A percentile compares a stretch with the other conserved stretches of the same genome.
Evolutionary conservation across 2,113 vertebrate genomes (phyloP).

Genomic region (Hippocampus guttulatus): DNA sequence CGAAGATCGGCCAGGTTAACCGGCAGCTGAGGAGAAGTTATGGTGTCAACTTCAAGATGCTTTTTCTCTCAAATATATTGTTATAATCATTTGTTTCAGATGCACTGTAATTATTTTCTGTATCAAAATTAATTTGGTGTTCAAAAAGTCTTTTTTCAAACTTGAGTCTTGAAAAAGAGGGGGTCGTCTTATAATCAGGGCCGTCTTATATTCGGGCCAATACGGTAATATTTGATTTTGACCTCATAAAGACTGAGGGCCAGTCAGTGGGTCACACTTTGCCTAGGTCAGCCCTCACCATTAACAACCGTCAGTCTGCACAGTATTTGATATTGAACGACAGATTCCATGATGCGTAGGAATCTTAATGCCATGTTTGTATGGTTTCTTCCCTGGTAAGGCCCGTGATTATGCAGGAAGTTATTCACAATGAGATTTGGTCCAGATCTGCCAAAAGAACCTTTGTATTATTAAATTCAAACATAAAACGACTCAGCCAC

Average conservation of each 20-base stretch:
- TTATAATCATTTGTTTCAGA: too few relatives aligned
- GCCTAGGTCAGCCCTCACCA: neutral
- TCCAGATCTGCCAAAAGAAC: neutral
- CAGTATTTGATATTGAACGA: neutral
- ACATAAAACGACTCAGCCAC: constrained; percentile 3
- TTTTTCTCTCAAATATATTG: too few relatives aligned
- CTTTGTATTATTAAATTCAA: constrained; percentile 29
- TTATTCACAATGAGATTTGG: neutral
- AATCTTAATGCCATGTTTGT: neutral
- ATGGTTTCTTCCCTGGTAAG: neutral
- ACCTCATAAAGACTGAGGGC: neutral
- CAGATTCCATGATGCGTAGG: neutral
- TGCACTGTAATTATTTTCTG: too few relatives aligned
- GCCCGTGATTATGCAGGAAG: neutral
- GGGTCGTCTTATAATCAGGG: too few relatives aligned
- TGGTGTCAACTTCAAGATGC: too few relatives aligned
- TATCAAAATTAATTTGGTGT: too few relatives aligned
- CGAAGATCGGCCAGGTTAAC: too few relatives aligned
- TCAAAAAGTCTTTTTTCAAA: too few relatives aligned
- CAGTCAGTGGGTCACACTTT: too few relatives aligned
- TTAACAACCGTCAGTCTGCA: neutral
- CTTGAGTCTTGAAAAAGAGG: too few relatives aligned
- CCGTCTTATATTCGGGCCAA: too few relatives aligned
- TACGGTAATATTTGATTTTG: neutral
- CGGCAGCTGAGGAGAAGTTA: too few relatives aligned